These are phyloP conservation scores for Blastobasis adustella DNA, from an alignment of 2,888 invertebrate species.

Conservation along the genomic window DNA sequence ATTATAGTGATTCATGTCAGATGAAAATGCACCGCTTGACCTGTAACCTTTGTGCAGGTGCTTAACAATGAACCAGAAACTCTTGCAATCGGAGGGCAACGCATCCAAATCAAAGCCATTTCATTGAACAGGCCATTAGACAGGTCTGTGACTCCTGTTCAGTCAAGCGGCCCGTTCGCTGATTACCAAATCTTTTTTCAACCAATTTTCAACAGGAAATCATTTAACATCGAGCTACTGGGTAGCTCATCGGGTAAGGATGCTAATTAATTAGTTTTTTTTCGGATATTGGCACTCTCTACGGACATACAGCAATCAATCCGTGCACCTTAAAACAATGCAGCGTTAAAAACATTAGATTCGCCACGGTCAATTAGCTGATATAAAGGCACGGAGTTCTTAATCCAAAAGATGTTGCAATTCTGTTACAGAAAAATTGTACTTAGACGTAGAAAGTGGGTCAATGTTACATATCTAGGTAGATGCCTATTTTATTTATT, in stretches of 20 bases:
- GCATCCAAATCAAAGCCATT: constrained; percentile 3
- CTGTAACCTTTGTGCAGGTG: no score
- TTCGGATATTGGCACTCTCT: neutral
- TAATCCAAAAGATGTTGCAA: constrained; percentile 23
- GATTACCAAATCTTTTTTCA: constrained; percentile 37
- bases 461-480: constrained; percentile 33
- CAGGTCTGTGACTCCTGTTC: constrained; percentile 34
- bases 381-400: constrained; percentile 12
- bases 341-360: constrained; percentile 4
- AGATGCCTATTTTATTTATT: no score
- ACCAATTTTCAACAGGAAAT: constrained; percentile 35
- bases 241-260: constrained; percentile 24
- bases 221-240: constrained; percentile 8
- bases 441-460: constrained; percentile 44
- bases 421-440: constrained; percentile 29
- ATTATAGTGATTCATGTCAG: no score
- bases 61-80: no score
- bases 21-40: no score
- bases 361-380: constrained; percentile 7
- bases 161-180: constrained; percentile 35
- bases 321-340: neutral
- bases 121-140: constrained; percentile 54
- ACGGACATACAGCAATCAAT: constrained; percentile 9
- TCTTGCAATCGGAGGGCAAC: no score
- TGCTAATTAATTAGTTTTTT: constrained; percentile 42